phyloP scores from a whole-genome alignment of 2,888 invertebrate species.

The Amphipyra berbera region DNA sequence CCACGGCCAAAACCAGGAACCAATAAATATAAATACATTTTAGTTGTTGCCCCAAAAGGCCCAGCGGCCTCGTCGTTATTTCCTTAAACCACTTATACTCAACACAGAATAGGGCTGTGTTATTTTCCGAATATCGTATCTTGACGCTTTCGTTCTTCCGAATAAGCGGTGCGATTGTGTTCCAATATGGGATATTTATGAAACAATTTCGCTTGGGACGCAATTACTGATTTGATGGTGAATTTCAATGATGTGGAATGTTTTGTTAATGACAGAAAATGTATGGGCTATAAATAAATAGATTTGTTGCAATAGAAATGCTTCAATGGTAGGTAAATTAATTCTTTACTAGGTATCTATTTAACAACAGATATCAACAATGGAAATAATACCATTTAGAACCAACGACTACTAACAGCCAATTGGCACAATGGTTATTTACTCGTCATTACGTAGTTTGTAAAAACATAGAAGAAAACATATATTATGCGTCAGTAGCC shows the following conservation, averaged over 20 bases:
- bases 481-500: no score
- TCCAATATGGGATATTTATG: conserved; percentile 45
- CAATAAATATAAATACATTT: conserved; percentile 83
- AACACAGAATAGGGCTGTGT: conserved; percentile 48
- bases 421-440: no score
- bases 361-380: no score
- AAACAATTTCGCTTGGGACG: conserved; percentile 35
- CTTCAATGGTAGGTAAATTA: neutral
- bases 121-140: conserved; percentile 42
- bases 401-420: no score
- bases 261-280: neutral
- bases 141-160: conserved; percentile 53
- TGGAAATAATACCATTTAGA: no score
- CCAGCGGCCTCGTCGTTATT: conserved; percentile 77
- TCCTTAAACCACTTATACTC: conserved; percentile 73
- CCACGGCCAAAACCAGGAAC: conserved; percentile 74
- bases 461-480: no score
- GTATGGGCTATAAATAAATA: neutral
- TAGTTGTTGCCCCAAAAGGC: conserved; percentile 74
- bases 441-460: no score
- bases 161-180: conserved; percentile 45
- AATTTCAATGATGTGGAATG: conserved; percentile 3
- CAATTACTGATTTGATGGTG: conserved; percentile 27
- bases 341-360: no score
- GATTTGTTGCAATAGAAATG: neutral